Percentiles rank a stretch among this genome's conserved stretches.
These are phyloP conservation scores for Megaceryle alcyon DNA, from an alignment of 2,797 vertebrate species.

Conservation along the genomic window DNA sequence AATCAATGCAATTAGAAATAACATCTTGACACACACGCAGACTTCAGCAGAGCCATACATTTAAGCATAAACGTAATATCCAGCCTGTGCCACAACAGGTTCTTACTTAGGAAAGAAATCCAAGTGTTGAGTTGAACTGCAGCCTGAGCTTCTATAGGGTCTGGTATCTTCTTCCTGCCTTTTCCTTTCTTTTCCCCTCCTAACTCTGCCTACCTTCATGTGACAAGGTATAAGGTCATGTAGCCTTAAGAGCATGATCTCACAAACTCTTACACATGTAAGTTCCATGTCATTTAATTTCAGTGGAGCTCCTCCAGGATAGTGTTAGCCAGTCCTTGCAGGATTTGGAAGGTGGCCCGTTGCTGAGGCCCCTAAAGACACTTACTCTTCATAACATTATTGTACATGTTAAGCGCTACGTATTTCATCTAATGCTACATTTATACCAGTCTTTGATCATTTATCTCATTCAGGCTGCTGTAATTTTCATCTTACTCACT, in stretches of 20 bases:
- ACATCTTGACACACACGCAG: rapidly evolving
- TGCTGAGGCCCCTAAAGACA: not conserved
- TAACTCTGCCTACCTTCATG: not conserved
- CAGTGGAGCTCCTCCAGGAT: not conserved
- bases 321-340: not conserved
- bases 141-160: not conserved
- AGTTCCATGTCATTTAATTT: not conserved
- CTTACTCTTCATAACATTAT: not conserved
- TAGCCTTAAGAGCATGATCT: not conserved
- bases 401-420: not conserved
- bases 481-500: not conserved
- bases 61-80: not conserved
- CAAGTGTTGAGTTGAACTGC: not conserved
- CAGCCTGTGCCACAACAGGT: not conserved
- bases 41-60: not conserved
- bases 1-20: not conserved
- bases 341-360: not conserved
- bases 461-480: not conserved
- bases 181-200: not conserved
- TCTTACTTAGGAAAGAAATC: not conserved
- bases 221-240: rapidly evolving
- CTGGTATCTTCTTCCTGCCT: not conserved
- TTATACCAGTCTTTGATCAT: not conserved
- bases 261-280: rapidly evolving
- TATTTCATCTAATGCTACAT: not conserved